Evolutionary conservation across 1,140 invertebrate genomes (phyloP).

Genomic region (Laupala kohalensis): DNA sequence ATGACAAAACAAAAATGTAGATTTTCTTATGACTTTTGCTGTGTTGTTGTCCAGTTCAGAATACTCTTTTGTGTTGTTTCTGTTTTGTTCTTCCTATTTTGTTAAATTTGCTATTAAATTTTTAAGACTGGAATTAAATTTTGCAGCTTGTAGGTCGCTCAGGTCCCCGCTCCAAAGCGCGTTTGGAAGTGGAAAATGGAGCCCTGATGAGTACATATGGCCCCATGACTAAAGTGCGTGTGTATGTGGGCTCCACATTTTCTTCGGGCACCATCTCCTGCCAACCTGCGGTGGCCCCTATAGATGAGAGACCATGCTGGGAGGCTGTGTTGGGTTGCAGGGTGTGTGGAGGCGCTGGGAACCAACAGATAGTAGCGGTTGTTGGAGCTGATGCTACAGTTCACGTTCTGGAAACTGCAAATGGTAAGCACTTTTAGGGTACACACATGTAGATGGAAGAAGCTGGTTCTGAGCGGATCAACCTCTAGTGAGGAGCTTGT

Average conservation of each 20-base stretch:
- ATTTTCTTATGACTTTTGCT: no score
- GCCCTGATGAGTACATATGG: slow-evolving; percentile 15
- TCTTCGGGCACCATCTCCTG: not conserved
- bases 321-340: slow-evolving; percentile 26
- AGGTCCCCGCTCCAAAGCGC: not conserved
- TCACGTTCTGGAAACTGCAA: slow-evolving; percentile 41
- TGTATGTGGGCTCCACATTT: not conserved
- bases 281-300: not conserved
- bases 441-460: no score
- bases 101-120: no score
- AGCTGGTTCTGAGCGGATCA: no score
- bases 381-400: slow-evolving; percentile 51
- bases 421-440: no score
- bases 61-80: no score
- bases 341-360: slow-evolving; percentile 36
- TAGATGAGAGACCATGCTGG: not conserved
- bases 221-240: slow-evolving; percentile 15
- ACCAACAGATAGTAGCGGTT: slow-evolving; percentile 38
- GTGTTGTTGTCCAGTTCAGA: no score
- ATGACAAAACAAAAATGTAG: no score
- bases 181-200: slow-evolving; percentile 16
- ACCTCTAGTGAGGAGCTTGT: no score
- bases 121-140: no score
- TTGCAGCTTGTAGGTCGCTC: not conserved
- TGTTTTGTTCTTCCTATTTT: no score